These are phyloP conservation scores for Scaptomyza pallida DNA, from an alignment of 1,140 invertebrate species.

Conservation along the genomic window DNA sequence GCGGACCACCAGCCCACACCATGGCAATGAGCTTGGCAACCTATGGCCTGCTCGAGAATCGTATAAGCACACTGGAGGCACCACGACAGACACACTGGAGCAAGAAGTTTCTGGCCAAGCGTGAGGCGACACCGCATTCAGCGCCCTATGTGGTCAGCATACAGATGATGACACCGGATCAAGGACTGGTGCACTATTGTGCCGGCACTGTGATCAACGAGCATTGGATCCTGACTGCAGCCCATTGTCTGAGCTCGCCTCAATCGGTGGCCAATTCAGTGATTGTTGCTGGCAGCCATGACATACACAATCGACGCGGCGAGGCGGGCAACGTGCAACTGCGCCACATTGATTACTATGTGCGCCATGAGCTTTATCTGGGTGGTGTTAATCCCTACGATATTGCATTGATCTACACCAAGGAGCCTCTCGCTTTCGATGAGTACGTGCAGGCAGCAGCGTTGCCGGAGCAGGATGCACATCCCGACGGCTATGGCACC, in stretches of 20 bases:
- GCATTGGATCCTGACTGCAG: slow-evolving; percentile 81
- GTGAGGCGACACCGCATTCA: slow-evolving; percentile 72
- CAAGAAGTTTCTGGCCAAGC: slow-evolving; percentile 76
- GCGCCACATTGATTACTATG: slow-evolving; percentile 73
- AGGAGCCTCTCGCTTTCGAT: slow-evolving; percentile 72
- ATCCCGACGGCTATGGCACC: slow-evolving; percentile 84
- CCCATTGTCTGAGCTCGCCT: slow-evolving; percentile 72
- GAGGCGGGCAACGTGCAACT: slow-evolving; percentile 65
- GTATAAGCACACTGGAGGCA: slow-evolving; percentile 64
- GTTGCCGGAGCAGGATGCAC: slow-evolving; percentile 83
- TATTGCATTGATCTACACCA: slow-evolving; percentile 85
- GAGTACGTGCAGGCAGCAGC: slow-evolving; percentile 83
- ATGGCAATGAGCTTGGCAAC: slow-evolving; percentile 62
- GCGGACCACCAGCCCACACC: slow-evolving; percentile 37
- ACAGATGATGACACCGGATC: slow-evolving; percentile 72
- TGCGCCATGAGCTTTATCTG: slow-evolving; percentile 72
- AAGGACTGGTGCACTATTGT: slow-evolving; percentile 77
- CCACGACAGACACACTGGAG: slow-evolving; percentile 68
- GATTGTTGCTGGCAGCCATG: slow-evolving; percentile 78
- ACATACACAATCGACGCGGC: slow-evolving; percentile 59
- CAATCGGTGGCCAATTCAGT: slow-evolving; percentile 69
- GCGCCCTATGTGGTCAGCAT: slow-evolving; percentile 83
- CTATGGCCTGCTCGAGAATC: slow-evolving; percentile 71
- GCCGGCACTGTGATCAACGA: slow-evolving; percentile 81
- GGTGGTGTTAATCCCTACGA: slow-evolving; percentile 85